Evolutionary conservation across 2,888 invertebrate genomes (phyloP).

Genomic region (Drosophila putrida): DNA sequence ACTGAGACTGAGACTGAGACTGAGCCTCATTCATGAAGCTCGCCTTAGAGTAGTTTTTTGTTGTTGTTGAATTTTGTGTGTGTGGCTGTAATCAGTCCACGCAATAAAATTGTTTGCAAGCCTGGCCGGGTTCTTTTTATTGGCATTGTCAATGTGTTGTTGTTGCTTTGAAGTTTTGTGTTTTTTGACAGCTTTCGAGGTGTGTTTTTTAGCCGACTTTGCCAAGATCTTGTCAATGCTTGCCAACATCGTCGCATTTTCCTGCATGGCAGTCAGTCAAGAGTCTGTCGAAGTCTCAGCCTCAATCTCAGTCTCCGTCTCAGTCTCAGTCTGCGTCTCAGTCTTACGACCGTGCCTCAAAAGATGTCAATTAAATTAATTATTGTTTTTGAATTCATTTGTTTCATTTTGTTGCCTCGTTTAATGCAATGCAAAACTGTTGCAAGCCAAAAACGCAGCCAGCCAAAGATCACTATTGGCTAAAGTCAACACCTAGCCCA

Average conservation of each 20-base stretch:
- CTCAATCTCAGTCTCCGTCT: slow-evolving; percentile 23
- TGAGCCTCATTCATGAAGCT: slow-evolving; percentile 76
- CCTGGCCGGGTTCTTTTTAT: slow-evolving; percentile 63
- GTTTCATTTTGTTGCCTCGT: slow-evolving; percentile 38
- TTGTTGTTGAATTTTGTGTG: slow-evolving; percentile 29
- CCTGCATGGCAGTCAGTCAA: slow-evolving; percentile 80
- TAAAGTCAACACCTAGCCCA: slow-evolving; percentile 66
- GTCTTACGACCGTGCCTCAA: slow-evolving; percentile 73
- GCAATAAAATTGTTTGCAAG: slow-evolving; percentile 80
- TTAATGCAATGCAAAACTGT: slow-evolving; percentile 77
- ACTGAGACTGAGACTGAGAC: slow-evolving; percentile 22
- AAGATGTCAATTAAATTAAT: slow-evolving; percentile 85
- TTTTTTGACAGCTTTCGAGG: slow-evolving; percentile 79
- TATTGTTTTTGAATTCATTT: slow-evolving; percentile 72
- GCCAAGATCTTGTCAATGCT: slow-evolving; percentile 70
- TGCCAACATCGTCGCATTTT: slow-evolving; percentile 77
- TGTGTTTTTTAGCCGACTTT: slow-evolving; percentile 65
- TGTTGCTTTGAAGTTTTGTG: slow-evolving; percentile 54
- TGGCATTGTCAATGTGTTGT: slow-evolving; percentile 55
- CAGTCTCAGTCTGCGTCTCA: slow-evolving; percentile 22
- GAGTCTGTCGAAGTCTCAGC: slow-evolving; percentile 57
- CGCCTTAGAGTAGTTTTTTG: slow-evolving; percentile 47
- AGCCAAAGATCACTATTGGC: slow-evolving; percentile 57
- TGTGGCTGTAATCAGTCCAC: slow-evolving; percentile 81
- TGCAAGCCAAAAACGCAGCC: slow-evolving; percentile 47